A percentile compares a stretch with the other conserved stretches of the same genome.
Evolutionary conservation across 2,888 invertebrate genomes (phyloP).

Genomic region (Pterostichus niger): DNA sequence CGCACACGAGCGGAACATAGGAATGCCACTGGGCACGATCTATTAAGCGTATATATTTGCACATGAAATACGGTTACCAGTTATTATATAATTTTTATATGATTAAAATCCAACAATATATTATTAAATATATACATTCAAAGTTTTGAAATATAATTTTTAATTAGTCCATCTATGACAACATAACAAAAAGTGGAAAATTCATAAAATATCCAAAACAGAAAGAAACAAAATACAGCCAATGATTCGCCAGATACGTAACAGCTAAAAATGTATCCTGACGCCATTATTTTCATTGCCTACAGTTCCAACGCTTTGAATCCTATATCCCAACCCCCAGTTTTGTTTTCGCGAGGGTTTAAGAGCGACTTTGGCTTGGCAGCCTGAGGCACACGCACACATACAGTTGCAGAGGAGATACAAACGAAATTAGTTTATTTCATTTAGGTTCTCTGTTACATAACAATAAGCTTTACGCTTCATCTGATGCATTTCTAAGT

Average conservation of each 20-base stretch:
- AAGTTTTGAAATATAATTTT: too few species aligned
- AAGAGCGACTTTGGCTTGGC: background rate
- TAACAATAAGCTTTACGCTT: conserved; percentile 52
- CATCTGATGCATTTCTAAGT: conserved; percentile 43
- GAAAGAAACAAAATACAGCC: conserved; percentile 3
- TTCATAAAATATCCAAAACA: background rate
- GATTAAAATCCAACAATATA: too few species aligned
- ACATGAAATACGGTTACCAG: too few species aligned
- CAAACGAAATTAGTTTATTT: conserved; percentile 39
- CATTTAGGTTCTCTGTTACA: conserved; percentile 31
- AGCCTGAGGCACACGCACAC: conserved; percentile 15
- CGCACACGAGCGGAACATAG: too few species aligned
- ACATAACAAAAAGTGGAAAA: background rate
- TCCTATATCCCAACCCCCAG: background rate
- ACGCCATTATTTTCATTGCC: conserved; percentile 35
- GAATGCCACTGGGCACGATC: too few species aligned
- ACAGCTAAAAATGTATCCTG: conserved; percentile 10
- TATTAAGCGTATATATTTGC: too few species aligned
- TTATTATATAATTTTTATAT: too few species aligned
- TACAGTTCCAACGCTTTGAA: background rate
- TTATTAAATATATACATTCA: too few species aligned
- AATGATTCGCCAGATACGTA: conserved; percentile 36
- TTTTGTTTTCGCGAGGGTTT: conserved; percentile 2
- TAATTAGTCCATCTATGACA: too few species aligned
- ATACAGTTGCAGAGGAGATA: background rate